A percentile compares a stretch with the other conserved stretches of the same genome.
phyloP scores from a whole-genome alignment of 2,888 invertebrate species.

The Aplocera efformata region DNA sequence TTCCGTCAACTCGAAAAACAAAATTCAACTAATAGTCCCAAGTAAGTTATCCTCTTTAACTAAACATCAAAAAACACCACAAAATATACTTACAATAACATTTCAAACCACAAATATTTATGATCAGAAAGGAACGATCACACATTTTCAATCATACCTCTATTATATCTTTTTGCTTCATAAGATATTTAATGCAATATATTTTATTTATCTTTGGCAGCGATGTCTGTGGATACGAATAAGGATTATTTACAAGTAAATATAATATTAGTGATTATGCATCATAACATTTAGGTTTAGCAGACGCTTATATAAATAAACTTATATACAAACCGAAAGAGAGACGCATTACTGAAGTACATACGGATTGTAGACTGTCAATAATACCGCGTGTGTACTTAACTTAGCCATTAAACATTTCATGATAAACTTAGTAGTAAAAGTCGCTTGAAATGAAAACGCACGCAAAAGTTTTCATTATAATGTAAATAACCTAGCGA shows the following conservation, averaged over 20 bases:
- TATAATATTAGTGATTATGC: slow-evolving; percentile 53
- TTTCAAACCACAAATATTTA: slow-evolving; percentile 9
- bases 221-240: slow-evolving; percentile 67
- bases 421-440: slow-evolving; percentile 25
- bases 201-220: slow-evolving; percentile 70
- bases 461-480: slow-evolving; percentile 34
- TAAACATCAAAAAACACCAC: slow-evolving; percentile 3
- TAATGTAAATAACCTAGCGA: slow-evolving; percentile 53
- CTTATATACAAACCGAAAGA: slow-evolving; percentile 22
- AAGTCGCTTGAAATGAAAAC: slow-evolving; percentile 32
- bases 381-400: slow-evolving; percentile 28
- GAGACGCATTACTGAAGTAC: slow-evolving; percentile 26
- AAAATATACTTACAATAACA: background rate
- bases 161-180: slow-evolving; percentile 46
- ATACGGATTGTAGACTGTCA: slow-evolving; percentile 27
- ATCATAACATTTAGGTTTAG: slow-evolving; percentile 56
- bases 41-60: slow-evolving; percentile 77
- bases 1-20: slow-evolving; percentile 95
- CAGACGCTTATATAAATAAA: slow-evolving; percentile 52
- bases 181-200: slow-evolving; percentile 52
- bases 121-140: slow-evolving; percentile 14
- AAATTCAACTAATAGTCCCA: slow-evolving; percentile 88
- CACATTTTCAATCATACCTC: slow-evolving; percentile 12
- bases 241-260: slow-evolving; percentile 67
- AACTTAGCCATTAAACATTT: slow-evolving; percentile 24